Base-by-base conservation (phyloP, 1,140 invertebrate genomes). In the Chironomus striatipennis region DNA sequence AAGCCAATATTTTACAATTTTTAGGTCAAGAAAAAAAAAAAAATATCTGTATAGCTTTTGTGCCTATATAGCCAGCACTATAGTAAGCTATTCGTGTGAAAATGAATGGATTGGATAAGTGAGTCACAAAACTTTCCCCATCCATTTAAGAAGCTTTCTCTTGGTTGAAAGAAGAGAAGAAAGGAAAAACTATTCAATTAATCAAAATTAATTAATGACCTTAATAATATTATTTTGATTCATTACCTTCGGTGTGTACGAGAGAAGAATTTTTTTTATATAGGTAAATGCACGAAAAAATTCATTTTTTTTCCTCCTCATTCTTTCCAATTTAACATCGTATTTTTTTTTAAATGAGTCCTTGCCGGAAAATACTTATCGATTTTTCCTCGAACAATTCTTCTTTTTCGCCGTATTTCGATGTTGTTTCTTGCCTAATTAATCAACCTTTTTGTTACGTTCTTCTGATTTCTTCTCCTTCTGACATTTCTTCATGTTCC, bases 291-390 rank as follows among this genome's bases (percentile, higher is more conserved):
- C 24, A 34, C 24, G 24, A 34, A 34, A 34, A 34, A 34, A 2
- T 34, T 34, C 24, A 34, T 34, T 34, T 34, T 34, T 34, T 34
- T 34, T 34, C 24, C 24, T 34, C 24, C 15, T 57, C n/a, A n/a
- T 57, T 57, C 47, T 57, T 47, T 47, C 15, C 12, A 57, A 57
- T 57, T 57, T 57, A 57, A 57, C 12, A 57, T 57, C 47, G 47
- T 34, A n/a, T 57, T 57, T 57, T 57, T n/a, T 57, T 57, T 57
- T 12, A 57, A 57, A 57, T 57, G 47, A 57, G 47, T 15, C 47
- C 47, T 57, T 57, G 47, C 47, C 47, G 47, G 47, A 57, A 57
- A 57, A 57, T 57, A 57, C 47, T 57, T 57, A 57, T 57, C 47
- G 47, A 57, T 57, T 57, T 57, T 57, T 57, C 47, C 47, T 57